Base-by-base conservation (phyloP, 2,797 vertebrate genomes). In the Microctenopoma stevenorrisi region DNA sequence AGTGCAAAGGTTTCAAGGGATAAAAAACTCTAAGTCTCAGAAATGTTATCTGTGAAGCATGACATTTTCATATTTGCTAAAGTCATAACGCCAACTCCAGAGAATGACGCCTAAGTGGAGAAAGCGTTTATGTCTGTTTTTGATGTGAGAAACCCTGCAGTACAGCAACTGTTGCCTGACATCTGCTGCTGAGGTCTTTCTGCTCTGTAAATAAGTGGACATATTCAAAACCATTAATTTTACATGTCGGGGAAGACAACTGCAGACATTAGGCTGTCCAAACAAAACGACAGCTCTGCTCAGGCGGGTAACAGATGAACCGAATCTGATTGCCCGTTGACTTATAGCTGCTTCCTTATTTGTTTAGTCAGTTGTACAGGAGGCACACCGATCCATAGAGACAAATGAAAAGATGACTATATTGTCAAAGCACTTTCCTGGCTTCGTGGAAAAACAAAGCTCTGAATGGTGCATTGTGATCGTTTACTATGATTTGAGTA, bases 171-270 rank as follows among this genome's bases (percentile, higher is more conserved):
- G 50, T 35, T 64, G 52, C 15, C 50, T 9, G 22, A 69, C 51
- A 72, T 74, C 63, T 68, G 44, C 68, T 40, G 60, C 60, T 0
- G 5, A 11, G 22, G 61, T 37, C 54, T 68, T 68, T 62, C 30
- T 54, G 43, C 57, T 53, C 26, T 25, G 10, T 56, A 48, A 65
- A 62, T 38, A 59, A 63, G 60, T 58, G 15, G 56, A 71, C 42
- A 37, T 37, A 52, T 66, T 53, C 64, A 56, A 57, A 60, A 35
- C 49, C 38, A 60, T 68, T 62, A 46, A 57, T 76, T 68, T 70
- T 7, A 53, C 49, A 61, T 78, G 46, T 66, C 72, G 18, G 1
- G 6, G 26, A 28, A 74, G 53, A 77, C 63, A 65, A 61, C 28
- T 37, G 28, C 37, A 61, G 46, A 68, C 66, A 73, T 65, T 46